Conservation (phyloP, 2,797 vertebrate genomes). For the Mycteria americana region DNA sequence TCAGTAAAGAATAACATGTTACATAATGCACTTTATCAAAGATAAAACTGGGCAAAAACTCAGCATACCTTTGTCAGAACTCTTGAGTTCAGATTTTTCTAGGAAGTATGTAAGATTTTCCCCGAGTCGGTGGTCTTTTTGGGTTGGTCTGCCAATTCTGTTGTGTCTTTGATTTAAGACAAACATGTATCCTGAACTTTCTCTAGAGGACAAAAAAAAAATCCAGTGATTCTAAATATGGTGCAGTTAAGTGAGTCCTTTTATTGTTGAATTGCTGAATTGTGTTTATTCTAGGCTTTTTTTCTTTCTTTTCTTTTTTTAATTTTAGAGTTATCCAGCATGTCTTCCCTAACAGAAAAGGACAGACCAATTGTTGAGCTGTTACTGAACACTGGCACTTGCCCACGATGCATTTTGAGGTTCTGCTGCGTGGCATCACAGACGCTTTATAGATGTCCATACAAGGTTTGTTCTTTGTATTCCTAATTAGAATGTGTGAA, state of each 20-base stretch:
- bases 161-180: not conserved
- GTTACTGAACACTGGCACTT: slow-evolving; percentile 84
- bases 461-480: slow-evolving; percentile 76
- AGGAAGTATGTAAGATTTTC: not conserved
- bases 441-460: slow-evolving; percentile 78
- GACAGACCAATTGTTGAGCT: slow-evolving; percentile 82
- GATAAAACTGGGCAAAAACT: not conserved
- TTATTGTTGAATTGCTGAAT: not conserved
- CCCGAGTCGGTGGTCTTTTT: not conserved
- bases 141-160: not conserved
- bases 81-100: not conserved
- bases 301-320: not conserved
- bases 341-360: slow-evolving; percentile 85
- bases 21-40: not conserved
- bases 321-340: slow-evolving; percentile 48
- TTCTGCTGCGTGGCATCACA: slow-evolving; percentile 88
- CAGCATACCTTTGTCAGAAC: not conserved
- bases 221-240: not conserved
- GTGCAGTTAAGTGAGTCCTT: not conserved
- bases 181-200: not conserved
- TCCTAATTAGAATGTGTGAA: not conserved
- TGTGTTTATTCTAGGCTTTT: not conserved
- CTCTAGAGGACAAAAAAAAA: not conserved
- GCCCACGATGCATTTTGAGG: slow-evolving; percentile 88
- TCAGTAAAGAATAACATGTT: not conserved